Evolutionary conservation across 30 jellyfish, hydroid and myxozoan species (phyloP), one percentile per base, ranked within the genome.

Genomic region (Rhopilema esculentum): DNA sequence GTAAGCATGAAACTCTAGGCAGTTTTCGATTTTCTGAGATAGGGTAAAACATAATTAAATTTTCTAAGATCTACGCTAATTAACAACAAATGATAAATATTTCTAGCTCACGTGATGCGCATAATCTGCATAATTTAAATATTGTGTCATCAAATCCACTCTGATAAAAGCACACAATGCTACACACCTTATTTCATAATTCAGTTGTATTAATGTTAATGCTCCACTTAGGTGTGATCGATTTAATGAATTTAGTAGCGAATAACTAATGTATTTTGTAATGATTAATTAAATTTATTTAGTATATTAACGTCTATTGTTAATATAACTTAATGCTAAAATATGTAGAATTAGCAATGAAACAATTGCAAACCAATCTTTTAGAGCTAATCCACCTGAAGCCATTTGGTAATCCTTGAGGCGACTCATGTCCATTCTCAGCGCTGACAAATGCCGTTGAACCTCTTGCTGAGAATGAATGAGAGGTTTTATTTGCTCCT

Each of bases 341-440:
- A 66, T 21, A 29, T 88, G 92, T 21, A 80, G 64, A 63, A 71
- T 49, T 57, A 88, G 51, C 19, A 79, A 69, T n/a, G 74, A 9
- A 0, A 80, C 23, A 6, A 81, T 20, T 16, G 81, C 79, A 72
- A 88, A 65, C 96, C 96, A 88, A 49, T 88, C 92, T 70, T n/a
- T 79, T 40, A 80, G 6, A 12, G 78, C 29, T 30, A 80, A 62
- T 62, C 96, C 92, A 4, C 69, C 20, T 33, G 77, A 26, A 7
- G 64, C 80, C 31, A 18, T 77, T 72, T 76, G 84, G 77, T 87
- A 49, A 26, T 40, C 84, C 75, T 51, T 69, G 62, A 86, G 69
- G 27, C 96, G 87, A 24, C 89, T 83, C 30, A 93, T 16, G 7
- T 93, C 98, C 72, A 69, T 19, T 32, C 98, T 77, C 87, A 93